Conservation (phyloP, 1,140 invertebrate genomes). For the Ctenoplectra terminalis region DNA sequence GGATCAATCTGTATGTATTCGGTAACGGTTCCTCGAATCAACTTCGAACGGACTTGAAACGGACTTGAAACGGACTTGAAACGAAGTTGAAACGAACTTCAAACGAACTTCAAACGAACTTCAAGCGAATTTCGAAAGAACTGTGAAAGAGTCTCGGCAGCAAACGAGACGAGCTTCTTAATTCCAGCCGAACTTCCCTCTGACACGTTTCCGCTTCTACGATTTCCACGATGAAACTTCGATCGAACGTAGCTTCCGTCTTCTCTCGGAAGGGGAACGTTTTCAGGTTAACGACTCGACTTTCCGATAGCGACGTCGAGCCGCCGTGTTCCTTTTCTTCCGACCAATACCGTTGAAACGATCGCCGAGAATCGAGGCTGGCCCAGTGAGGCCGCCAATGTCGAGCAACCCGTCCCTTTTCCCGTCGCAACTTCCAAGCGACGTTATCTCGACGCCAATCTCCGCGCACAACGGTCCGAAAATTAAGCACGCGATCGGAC, state of each 20-base stretch:
- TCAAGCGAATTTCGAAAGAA: too few species aligned
- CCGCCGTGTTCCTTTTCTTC: neutral
- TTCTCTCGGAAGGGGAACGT: neutral
- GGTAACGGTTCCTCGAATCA: neutral
- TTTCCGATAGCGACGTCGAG: neutral
- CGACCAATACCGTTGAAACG: neutral
- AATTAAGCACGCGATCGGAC: neutral
- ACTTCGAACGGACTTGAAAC: neutral
- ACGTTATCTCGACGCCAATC: neutral
- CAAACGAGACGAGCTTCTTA: too few species aligned
- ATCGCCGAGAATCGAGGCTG: neutral
- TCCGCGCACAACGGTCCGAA: too few species aligned
- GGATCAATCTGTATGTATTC: neutral
- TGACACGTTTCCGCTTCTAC: too few species aligned
- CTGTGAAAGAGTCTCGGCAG: too few species aligned
- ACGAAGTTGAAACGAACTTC: too few species aligned
- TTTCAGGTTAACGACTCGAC: conserved; percentile 17
- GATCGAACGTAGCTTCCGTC: neutral
- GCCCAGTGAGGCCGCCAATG: conserved; percentile 1
- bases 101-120: too few species aligned
- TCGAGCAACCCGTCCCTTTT: neutral
- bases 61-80: too few species aligned
- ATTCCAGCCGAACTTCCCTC: too few species aligned
- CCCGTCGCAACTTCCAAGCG: neutral
- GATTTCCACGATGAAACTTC: neutral